Base-by-base conservation (phyloP, 2,888 invertebrate species). In the Mesoligia furuncula region DNA sequence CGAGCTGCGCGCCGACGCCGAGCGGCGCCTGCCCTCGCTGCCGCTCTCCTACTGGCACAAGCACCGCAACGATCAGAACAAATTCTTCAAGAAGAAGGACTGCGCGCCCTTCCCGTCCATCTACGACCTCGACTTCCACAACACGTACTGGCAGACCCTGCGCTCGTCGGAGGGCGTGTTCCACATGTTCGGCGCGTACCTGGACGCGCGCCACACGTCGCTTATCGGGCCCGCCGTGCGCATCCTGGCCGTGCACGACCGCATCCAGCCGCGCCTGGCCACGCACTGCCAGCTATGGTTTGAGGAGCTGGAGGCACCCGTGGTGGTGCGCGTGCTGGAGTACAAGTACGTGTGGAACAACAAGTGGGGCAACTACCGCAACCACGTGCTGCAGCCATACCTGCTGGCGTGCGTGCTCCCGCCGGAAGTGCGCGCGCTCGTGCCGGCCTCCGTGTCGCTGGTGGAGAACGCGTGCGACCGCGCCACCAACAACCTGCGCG, bases 321-420 rank as follows among this genome's bases (percentile, higher is more conserved):
- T 98, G 48, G 97, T 98, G 45, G 98, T 98, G 27, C 98, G 98
- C 92, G 98, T 98, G 36, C 98, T 98, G 88, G 99, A 99, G 94
- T 99, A 99, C 96, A 99, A 99, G 93, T 99, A 99, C 94, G 98
- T 99, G 88, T 99, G 99, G 99, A 98, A 98, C 94, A 98, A 98
- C 90, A 99, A 99, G 94, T 99, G 99, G 99, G 99, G 99, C 79
- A 99, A 99, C 95, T 99, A 99, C 95, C 98, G 98, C 92, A 98
- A 99, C 94, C 98, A 98, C 73, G 98, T 99, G 85, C 98, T 99
- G 93, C 99, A 99, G 95, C 99, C 99, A 0, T 99, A 99, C 93
- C 97, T 99, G 88, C 98, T 98, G 85, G 98, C 99, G 36, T 99
- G 99, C 94, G 98, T 98, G 92, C 97, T 99, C 88, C 99, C 99